Base-by-base conservation (phyloP, 35 echinoderm and acorn worm species). In the Strongylocentrotus purpuratus region DNA sequence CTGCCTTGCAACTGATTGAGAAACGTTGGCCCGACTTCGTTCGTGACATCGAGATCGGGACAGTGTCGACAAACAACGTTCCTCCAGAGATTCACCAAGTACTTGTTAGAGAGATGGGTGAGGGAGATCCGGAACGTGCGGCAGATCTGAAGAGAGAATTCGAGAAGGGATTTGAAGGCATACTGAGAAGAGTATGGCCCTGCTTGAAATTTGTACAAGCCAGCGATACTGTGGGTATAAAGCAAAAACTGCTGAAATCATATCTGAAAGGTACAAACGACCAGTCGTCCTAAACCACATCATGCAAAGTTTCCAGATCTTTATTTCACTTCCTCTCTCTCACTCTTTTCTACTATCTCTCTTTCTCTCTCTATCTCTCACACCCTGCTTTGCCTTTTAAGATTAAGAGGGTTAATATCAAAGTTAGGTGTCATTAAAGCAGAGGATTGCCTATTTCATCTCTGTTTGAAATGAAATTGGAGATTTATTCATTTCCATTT, bases 151-250 rank as follows among this genome's bases (percentile, higher is more conserved):
- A 78, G 45, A 31, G 7, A 46, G 96, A 96, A 95, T 99, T 97
- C 91, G 45, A 94, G 31, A 95, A 94, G 31, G 98, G 98, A 4
- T 99, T 97, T 92, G 94, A 96, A 28, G 98, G 96, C 8, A 97
- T 99, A 6, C 25, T 94, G 12, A 65, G 31, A 33, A 91, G 98
- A 32, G 85, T 99, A 4, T 99, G 98, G 98, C 98, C 98, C 18
- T 33, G 86, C 48, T 47, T 99, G 22, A 86, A 91, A 9, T 96
- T 86, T 89, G 92, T 99, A 5, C 28, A 61, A 46, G 85, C 86
- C 28, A 95, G 92, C 50, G 94, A 97, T 93, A 95, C 95, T 6
- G 94, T 90, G 1, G 93, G 94, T 31, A 92, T 91, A 20, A 92
- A 33, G 9, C 47, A 96, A 35, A 94, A 46, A 48, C 95, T 98